A percentile compares a stretch with the other conserved stretches of the same genome.
Conservation (phyloP, 2,888 invertebrate genomes). For the Luffia ferchaultella region DNA sequence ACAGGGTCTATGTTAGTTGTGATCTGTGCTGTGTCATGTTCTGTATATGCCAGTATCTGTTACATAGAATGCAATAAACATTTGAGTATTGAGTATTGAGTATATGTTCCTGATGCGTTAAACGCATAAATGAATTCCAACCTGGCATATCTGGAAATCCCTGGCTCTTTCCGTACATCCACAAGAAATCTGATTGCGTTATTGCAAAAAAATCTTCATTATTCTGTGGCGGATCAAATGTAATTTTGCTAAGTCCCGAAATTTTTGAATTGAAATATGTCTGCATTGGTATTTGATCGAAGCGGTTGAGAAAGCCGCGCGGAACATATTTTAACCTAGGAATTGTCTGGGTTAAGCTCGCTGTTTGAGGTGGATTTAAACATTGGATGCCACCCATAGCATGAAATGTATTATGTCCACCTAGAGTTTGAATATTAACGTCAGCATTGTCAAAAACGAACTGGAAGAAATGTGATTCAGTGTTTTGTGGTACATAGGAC, state of each 20-base stretch:
- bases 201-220: slow-evolving; percentile 11
- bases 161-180: slow-evolving; percentile 3
- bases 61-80: too few species aligned
- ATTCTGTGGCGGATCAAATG: background rate
- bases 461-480: slow-evolving; percentile 7
- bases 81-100: too few species aligned
- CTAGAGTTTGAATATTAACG: slow-evolving; percentile 15
- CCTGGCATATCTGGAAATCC: slow-evolving; percentile 1
- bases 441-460: slow-evolving; percentile 17
- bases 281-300: background rate
- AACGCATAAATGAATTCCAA: slow-evolving; percentile 3
- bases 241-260: background rate
- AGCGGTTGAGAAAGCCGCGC: background rate
- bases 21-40: too few species aligned
- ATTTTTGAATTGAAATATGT: background rate
- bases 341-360: background rate
- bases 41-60: too few species aligned
- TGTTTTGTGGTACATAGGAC: slow-evolving; percentile 1
- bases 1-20: too few species aligned
- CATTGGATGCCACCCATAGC: slow-evolving; percentile 16
- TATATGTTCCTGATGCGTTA: background rate
- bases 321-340: slow-evolving; percentile 3
- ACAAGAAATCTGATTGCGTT: slow-evolving; percentile 3
- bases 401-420: slow-evolving; percentile 17
- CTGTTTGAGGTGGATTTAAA: slow-evolving; percentile 7